Base-by-base conservation (phyloP, 2,797 vertebrate species). In the Amblyraja radiata region DNA sequence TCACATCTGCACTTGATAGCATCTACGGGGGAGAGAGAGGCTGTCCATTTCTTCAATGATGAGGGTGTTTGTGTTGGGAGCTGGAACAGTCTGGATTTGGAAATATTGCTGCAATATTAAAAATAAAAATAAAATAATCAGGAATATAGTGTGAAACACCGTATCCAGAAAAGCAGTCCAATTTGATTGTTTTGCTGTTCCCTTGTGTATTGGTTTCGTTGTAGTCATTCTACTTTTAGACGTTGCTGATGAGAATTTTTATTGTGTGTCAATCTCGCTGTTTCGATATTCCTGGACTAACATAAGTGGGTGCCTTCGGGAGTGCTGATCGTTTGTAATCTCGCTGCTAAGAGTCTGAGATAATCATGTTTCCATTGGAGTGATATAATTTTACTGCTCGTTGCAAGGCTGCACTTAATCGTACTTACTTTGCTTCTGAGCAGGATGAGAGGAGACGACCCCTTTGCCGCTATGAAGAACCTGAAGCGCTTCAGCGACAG, bases 401-500 rank as follows among this genome's bases (percentile, higher is more conserved):
- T 63, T 88, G n/a, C 84, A 68, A 68, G 61, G 10, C n/a, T 88
- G 63, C 61, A 88, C 61, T 88, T 78, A 65, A 88, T 23, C 28
- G n/a, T 32, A 18, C 71, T 46, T 91, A 71, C 58, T 93, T 93
- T 93, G 61, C n/a, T 6, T 93, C 88, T 94, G 94, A 39, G 83
- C 94, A 97, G 97, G 94, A 97, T 98, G 97, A 97, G 97, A 95
- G 97, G 96, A 96, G 97, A 97, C 90, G 96, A 95, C 0, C 97
- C 96, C 94, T 97, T 97, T 95, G 95, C 96, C 93, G 96, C 96
- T 93, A 96, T 97, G 97, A 94, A 95, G 94, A 95, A 95, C 94
- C 94, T 94, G 0, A 93, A 95, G 61, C 97, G 95, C 94, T 96
- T 96, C 1, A 96, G 95, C 93, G 93, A 94, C 68, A 92, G 96